A percentile compares a stretch with the other conserved stretches of the same genome.
phyloP scores from a whole-genome alignment of 92 coral and sea anemone genomes.

The Epizoanthus fatuus region DNA sequence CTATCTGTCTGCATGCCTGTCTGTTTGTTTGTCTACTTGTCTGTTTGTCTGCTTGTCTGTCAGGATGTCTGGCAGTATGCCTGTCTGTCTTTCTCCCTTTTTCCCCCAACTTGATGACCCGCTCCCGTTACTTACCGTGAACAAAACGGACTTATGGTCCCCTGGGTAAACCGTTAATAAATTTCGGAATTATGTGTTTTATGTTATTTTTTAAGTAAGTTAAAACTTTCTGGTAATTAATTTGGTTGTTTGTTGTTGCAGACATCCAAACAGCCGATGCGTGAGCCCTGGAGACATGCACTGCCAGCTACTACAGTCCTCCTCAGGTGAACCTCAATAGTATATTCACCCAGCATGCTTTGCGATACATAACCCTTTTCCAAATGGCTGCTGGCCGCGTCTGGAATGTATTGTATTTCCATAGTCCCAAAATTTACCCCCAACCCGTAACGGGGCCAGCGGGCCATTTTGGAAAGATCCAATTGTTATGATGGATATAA shows the following conservation, averaged over 20 bases:
- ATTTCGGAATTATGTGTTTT: background rate
- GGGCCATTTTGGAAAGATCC: no score
- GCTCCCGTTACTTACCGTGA: no score
- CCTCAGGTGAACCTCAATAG: constrained; percentile 61
- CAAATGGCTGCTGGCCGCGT: no score
- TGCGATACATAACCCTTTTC: no score
- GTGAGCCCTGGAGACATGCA: constrained; percentile 90
- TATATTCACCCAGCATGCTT: no score
- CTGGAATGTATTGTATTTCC: no score
- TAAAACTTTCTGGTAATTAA: background rate
- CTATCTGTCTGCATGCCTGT: background rate
- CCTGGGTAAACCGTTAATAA: background rate
- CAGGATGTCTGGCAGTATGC: background rate
- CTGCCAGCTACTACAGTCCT: constrained; percentile 79
- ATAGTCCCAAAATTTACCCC: no score
- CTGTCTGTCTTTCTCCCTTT: background rate
- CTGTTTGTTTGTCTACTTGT: background rate
- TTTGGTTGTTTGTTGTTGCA: constrained; percentile 15
- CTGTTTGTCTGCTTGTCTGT: background rate
- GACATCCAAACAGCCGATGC: constrained; percentile 80
- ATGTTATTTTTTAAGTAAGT: background rate
- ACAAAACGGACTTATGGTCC: no score
- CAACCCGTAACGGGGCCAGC: no score
- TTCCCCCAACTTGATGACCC: no score
- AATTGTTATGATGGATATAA: no score